These are phyloP conservation scores for Sebastes elongatus DNA, from an alignment of 2,797 vertebrate species.

Conservation along the genomic window DNA sequence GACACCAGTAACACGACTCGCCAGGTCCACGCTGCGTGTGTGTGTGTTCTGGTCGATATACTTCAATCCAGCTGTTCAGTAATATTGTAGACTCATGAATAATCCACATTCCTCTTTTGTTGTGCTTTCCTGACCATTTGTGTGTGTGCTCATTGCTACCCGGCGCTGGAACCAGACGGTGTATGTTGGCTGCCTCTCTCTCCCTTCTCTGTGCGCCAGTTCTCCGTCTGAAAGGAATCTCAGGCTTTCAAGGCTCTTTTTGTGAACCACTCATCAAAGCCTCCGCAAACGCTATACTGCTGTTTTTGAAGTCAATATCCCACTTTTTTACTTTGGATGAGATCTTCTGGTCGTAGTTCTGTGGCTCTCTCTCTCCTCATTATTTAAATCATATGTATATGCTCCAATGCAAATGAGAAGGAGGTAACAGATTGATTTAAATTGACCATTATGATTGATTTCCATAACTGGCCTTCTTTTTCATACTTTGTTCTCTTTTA, in stretches of 20 bases:
- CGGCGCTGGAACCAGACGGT: conserved; percentile 59
- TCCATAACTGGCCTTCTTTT: background rate
- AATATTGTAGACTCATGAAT: conserved; percentile 49
- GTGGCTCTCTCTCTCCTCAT: conserved; percentile 6
- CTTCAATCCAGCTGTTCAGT: conserved; percentile 49
- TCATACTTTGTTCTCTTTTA: background rate
- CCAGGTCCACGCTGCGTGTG: background rate
- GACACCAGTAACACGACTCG: conserved; percentile 38
- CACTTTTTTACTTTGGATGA: conserved; percentile 42
- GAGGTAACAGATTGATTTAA: conserved; percentile 36
- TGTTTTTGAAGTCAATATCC: conserved; percentile 67
- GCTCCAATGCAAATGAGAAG: conserved; percentile 37
- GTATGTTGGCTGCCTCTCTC: conserved; percentile 64
- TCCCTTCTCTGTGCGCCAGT: conserved; percentile 46
- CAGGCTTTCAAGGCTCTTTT: conserved; percentile 65
- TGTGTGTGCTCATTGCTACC: conserved; percentile 25
- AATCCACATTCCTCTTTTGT: conserved; percentile 51
- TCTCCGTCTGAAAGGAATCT: conserved; percentile 69
- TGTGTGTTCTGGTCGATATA: conserved; percentile 42
- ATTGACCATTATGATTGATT: conserved; percentile 23
- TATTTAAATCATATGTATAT: conserved; percentile 41
- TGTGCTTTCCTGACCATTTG: conserved; percentile 30
- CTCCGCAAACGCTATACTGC: conserved; percentile 44
- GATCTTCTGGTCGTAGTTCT: conserved; percentile 40
- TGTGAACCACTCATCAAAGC: conserved; percentile 73